Conservation (phyloP, 92 coral and sea anemone genomes). For the Porites cylindrica region DNA sequence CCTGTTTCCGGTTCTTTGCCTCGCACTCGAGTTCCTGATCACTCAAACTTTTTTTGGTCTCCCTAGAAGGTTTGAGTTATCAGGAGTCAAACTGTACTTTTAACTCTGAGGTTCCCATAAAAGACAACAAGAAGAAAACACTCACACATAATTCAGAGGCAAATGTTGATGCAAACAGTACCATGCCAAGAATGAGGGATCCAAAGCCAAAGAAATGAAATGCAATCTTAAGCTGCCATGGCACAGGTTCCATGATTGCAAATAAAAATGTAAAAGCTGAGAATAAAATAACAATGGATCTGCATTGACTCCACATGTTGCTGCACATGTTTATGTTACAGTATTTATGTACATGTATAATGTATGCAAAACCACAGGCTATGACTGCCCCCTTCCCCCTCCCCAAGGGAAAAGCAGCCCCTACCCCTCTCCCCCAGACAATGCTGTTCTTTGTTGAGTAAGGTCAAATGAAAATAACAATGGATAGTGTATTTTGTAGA, state of each 20-base stretch:
- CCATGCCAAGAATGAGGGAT: slow-evolving; percentile 94
- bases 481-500: too few species aligned
- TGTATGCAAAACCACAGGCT: too few species aligned
- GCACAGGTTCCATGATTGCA: slow-evolving; percentile 98
- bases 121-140: neutral
- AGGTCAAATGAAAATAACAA: too few species aligned
- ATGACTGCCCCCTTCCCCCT: too few species aligned
- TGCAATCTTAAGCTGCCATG: slow-evolving; percentile 99
- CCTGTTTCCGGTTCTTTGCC: too few species aligned
- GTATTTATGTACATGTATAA: neutral
- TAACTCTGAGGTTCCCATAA: neutral
- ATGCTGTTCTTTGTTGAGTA: too few species aligned
- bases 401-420: too few species aligned
- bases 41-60: too few species aligned
- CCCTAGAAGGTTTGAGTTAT: too few species aligned
- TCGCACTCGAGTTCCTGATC: too few species aligned
- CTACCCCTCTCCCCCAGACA: too few species aligned
- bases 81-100: neutral
- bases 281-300: neutral
- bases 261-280: slow-evolving; percentile 95
- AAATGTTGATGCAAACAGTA: slow-evolving; percentile 92
- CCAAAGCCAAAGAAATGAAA: slow-evolving; percentile 99
- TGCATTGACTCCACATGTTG: neutral
- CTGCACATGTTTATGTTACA: too few species aligned
- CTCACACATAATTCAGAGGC: slow-evolving; percentile 87